A percentile compares a stretch with the other conserved stretches of the same genome.
phyloP scores from a whole-genome alignment of 1,140 invertebrate species.

The Drosophila elegans region DNA sequence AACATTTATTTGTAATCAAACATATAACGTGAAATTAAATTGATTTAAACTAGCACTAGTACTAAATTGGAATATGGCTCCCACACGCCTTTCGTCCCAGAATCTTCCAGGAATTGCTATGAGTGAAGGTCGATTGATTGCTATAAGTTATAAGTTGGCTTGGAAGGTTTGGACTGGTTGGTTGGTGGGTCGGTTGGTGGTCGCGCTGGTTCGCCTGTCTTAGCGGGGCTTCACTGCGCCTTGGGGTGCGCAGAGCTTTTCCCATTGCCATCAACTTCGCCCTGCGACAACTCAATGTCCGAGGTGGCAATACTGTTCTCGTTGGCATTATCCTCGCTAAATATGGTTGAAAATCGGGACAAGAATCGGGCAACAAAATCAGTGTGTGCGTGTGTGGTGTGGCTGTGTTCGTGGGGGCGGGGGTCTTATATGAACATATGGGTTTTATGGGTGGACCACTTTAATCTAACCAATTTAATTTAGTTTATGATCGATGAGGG shows the following conservation, averaged over 20 bases:
- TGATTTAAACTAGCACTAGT: constrained; percentile 34
- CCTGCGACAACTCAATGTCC: constrained; percentile 76
- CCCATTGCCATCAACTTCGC: constrained; percentile 39
- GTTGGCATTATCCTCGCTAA: constrained; percentile 67
- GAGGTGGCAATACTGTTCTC: constrained; percentile 50
- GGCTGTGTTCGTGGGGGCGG: constrained; percentile 24
- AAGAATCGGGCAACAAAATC: constrained; percentile 57
- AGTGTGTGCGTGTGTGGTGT: constrained; percentile 38
- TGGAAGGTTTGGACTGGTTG: not conserved
- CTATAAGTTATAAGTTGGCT: constrained; percentile 14
- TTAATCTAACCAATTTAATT: constrained; percentile 65
- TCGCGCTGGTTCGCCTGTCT: not conserved
- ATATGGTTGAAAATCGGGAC: constrained; percentile 64
- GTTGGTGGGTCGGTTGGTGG: constrained; percentile 9
- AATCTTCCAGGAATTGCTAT: constrained; percentile 11
- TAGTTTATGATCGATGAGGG: constrained; percentile 59
- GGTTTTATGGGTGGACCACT: constrained; percentile 38
- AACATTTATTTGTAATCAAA: constrained; percentile 34
- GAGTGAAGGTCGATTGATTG: constrained; percentile 20
- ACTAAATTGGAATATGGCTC: constrained; percentile 28
- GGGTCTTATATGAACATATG: constrained; percentile 5
- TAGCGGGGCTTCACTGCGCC: constrained; percentile 50
- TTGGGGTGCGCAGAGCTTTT: constrained; percentile 39
- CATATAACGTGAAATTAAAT: constrained; percentile 38
- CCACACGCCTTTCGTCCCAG: constrained; percentile 16